Base-by-base conservation (phyloP, 92 coral and sea anemone genomes). In the Actinostola sp. region DNA sequence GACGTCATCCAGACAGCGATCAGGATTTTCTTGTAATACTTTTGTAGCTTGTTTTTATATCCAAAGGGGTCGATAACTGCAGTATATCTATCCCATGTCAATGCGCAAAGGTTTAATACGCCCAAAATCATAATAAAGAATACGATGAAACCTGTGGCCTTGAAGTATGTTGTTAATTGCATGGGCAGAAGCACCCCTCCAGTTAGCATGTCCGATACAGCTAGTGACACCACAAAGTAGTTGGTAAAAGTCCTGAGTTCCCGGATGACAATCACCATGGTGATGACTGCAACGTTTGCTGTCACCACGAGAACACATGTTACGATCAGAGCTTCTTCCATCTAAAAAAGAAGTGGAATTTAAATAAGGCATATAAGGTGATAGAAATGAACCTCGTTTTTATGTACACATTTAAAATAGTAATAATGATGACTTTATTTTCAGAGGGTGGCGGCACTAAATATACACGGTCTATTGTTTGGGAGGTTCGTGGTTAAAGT, bases 151-250 rank as follows among this genome's bases (percentile, higher is more conserved):
- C 63, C 63, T 11, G 63, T 4, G 14, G 4, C 20, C 12, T 19
- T 11, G 1, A 0, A 27, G 36, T 27, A 15, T 20, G 20, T 9
- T 53, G 60, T 15, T 15, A 53, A 9, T 2, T 21, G 29, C 3
- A 75, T 32, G 6, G 87, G 87, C 14, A 82, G 38, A 10, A 74
- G 66, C n/a, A 82, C 87, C 8, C 76, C 77, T 12, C 87, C 87
- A 16, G 63, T 77, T 44, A 82, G 19, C 52, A 82, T 60, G 38
- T 82, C 87, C 24, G 87, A 75, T 25, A 75, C 23, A 27, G 87
- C 87, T 27, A 57, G 39, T 27, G 63, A 57, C 21, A 30, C 31
- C 14, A 57, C 63, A 27, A 57, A 57, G 39, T 27, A 27, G 21
- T 57, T 57, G 5, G 36, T 57, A 30, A 57, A 57, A 10, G 63